phyloP scores from a whole-genome alignment of 2,113 vertebrate genomes.

The Fregetta grallaria region DNA sequence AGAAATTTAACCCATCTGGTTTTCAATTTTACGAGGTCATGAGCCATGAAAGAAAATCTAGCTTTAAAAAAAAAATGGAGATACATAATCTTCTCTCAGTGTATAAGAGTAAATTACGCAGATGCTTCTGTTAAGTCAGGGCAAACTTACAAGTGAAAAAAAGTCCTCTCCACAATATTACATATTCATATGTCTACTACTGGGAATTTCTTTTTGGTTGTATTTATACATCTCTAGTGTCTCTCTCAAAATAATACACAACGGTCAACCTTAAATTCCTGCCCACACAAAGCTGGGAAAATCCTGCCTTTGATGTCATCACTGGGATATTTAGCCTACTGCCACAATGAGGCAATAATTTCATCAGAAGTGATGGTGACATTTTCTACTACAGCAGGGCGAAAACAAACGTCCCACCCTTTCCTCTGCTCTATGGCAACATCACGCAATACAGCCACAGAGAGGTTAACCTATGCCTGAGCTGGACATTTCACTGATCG shows the following conservation, averaged over 20 bases:
- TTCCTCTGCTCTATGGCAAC: background rate
- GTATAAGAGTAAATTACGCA: background rate
- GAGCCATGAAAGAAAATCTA: conserved; percentile 28
- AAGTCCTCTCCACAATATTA: background rate
- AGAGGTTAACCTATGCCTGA: background rate
- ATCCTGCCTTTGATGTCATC: background rate
- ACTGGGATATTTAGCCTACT: background rate
- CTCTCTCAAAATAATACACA: background rate
- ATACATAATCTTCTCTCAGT: background rate
- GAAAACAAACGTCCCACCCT: fast-evolving
- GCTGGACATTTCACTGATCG: fast-evolving
- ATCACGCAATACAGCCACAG: background rate
- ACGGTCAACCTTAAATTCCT: background rate
- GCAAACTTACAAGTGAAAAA: background rate
- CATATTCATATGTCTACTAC: background rate
- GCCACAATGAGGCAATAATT: background rate
- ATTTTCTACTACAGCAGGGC: background rate
- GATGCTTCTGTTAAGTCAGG: background rate
- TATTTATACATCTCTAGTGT: background rate
- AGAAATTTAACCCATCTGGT: conserved; percentile 40
- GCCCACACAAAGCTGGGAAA: background rate
- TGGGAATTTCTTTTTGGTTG: background rate
- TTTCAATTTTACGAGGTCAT: conserved; percentile 24
- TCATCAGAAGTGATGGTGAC: background rate
- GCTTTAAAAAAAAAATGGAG: background rate